These are phyloP conservation scores for Physocephala rufipes DNA, from an alignment of 2,888 invertebrate species.

Conservation along the genomic window DNA sequence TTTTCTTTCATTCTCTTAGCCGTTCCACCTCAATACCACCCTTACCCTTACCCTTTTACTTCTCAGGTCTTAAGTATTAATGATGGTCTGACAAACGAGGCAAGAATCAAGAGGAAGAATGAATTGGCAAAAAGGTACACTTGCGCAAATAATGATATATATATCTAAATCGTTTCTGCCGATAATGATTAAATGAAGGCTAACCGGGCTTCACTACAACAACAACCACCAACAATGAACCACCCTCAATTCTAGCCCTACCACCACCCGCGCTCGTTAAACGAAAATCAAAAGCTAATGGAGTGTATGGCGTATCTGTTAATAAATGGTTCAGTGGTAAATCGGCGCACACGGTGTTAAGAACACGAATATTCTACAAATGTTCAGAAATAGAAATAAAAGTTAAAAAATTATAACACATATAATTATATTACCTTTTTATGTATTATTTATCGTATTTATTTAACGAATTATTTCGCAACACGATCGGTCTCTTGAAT, in stretches of 20 bases:
- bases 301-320: constrained; percentile 37
- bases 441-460: too few species aligned
- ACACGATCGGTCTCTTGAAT: too few species aligned
- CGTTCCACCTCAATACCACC: too few species aligned
- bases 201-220: constrained; percentile 1
- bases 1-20: neutral
- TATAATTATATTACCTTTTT: too few species aligned
- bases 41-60: too few species aligned
- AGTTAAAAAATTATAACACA: constrained; percentile 2
- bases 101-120: neutral
- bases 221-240: constrained; percentile 38
- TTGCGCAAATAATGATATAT: constrained; percentile 1
- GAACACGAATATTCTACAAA: constrained; percentile 49
- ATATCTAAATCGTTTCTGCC: neutral
- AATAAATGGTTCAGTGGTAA: constrained; percentile 52
- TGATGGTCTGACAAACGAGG: neutral
- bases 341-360: constrained; percentile 55
- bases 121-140: constrained; percentile 3
- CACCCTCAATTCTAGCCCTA: neutral
- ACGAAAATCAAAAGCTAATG: constrained; percentile 34
- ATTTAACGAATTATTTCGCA: too few species aligned
- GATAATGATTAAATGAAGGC: constrained; percentile 24
- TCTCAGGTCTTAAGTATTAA: too few species aligned
- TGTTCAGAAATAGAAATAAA: too few species aligned
- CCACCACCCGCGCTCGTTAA: too few species aligned